Evolutionary conservation across 2,888 invertebrate species (phyloP).

Genomic region (Dryomyza anilis): DNA sequence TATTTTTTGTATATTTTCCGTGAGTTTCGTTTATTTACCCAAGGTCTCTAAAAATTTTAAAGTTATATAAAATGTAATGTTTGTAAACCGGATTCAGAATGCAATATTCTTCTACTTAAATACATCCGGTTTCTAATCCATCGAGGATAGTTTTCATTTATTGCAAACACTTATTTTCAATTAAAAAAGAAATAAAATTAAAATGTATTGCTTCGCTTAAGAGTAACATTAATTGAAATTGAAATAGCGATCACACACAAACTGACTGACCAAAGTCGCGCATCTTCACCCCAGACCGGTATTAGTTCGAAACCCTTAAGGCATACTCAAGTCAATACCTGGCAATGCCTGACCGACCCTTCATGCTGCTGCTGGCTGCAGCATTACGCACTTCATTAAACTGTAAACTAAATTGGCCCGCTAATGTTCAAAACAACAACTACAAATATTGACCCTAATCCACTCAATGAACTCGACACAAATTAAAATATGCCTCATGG

Average conservation of each 20-base stretch:
- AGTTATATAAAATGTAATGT: too few relatives aligned
- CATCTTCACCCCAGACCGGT: too few relatives aligned
- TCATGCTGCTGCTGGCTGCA: not conserved
- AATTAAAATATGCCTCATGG: constrained; percentile 6
- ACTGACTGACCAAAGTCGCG: too few relatives aligned
- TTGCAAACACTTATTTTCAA: not conserved
- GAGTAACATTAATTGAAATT: not conserved
- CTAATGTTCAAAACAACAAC: not conserved
- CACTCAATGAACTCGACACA: constrained; percentile 12
- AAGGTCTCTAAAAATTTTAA: too few relatives aligned
- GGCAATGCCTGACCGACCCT: not conserved
- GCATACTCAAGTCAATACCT: not conserved
- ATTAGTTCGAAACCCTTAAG: constrained; percentile 15
- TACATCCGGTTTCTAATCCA: not conserved
- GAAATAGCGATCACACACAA: not conserved
- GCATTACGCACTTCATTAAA: constrained; percentile 20
- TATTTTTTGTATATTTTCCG: too few relatives aligned
- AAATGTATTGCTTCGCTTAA: not conserved
- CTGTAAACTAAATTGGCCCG: constrained; percentile 14
- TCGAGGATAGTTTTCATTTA: not conserved
- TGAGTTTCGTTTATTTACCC: too few relatives aligned
- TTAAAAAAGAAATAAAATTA: not conserved
- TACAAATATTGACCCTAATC: constrained; percentile 9
- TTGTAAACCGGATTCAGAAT: too few relatives aligned
- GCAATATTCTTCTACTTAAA: too few relatives aligned